Evolutionary conservation across 2,113 vertebrate species (phyloP).

Genomic region (Larimichthys crocea): DNA sequence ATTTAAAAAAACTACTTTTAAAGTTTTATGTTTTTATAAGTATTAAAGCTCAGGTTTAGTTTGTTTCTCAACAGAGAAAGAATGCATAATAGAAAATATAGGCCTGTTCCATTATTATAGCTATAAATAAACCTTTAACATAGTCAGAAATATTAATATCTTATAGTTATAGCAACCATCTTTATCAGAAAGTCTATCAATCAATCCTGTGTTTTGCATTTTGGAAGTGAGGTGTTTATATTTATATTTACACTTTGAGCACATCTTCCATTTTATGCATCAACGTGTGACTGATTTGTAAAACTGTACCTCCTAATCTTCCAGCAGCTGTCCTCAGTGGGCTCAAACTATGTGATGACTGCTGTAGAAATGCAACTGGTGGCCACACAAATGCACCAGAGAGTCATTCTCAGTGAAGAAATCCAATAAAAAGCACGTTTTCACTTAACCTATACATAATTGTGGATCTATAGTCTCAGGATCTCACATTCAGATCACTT

Average conservation of each 20-base stretch:
- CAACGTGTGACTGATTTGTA: not conserved
- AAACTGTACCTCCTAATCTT: not conserved
- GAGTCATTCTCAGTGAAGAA: slow-evolving; percentile 48
- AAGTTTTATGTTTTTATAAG: not conserved
- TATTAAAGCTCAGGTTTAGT: not conserved
- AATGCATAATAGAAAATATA: not conserved
- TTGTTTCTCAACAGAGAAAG: not conserved
- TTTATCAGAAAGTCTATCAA: not conserved
- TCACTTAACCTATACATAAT: slow-evolving; percentile 68
- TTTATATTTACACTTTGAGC: not conserved
- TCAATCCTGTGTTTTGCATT: not conserved
- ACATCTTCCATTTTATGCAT: not conserved
- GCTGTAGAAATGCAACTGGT: slow-evolving; percentile 62
- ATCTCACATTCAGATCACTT: slow-evolving; percentile 66
- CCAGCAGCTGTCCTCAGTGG: slow-evolving; percentile 11
- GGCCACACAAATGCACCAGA: slow-evolving; percentile 23
- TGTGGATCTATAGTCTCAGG: slow-evolving; percentile 59
- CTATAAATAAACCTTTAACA: not conserved
- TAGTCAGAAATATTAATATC: not conserved
- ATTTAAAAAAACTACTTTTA: not conserved
- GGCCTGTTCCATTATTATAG: not conserved
- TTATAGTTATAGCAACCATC: no score
- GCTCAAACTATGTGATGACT: not conserved
- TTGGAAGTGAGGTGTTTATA: not conserved
- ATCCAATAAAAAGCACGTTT: slow-evolving; percentile 54